Conservation (phyloP, 2,113 vertebrate species). For the Salvelinus fontinalis region DNA sequence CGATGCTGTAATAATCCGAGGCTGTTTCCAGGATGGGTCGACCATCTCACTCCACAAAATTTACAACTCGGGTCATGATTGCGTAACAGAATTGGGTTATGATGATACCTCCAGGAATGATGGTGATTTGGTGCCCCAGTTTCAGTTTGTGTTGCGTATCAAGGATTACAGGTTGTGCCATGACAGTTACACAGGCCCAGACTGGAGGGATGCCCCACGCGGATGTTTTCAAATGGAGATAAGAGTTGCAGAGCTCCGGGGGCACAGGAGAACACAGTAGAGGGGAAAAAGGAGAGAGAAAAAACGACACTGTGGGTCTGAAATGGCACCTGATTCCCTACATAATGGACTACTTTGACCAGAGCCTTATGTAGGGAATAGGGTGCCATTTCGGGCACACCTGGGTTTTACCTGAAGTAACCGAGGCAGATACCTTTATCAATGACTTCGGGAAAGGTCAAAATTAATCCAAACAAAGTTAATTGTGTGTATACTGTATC, state of each 20-base stretch:
- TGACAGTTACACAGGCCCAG: slow-evolving; percentile 13
- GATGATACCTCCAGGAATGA: neutral
- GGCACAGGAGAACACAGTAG: neutral
- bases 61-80: neutral
- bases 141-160: slow-evolving; percentile 9
- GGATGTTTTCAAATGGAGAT: neutral
- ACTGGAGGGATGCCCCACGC: slow-evolving; percentile 9
- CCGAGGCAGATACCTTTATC: too few species aligned
- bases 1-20: neutral
- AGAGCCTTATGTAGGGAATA: too few species aligned
- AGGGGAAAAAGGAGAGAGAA: too few species aligned
- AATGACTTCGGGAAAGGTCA: neutral
- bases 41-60: neutral
- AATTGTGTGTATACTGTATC: too few species aligned
- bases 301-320: too few species aligned
- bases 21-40: neutral
- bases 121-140: slow-evolving; percentile 4
- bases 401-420: neutral
- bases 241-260: neutral
- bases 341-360: slow-evolving; percentile 22
- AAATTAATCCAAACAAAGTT: neutral
- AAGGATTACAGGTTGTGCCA: slow-evolving; percentile 26
- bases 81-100: neutral
- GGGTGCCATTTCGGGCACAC: too few species aligned
- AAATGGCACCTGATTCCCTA: too few species aligned